Percentiles rank a stretch among this genome's conserved stretches.
These are phyloP conservation scores for Oscheius sp. DNA, from an alignment of 2,888 invertebrate species.

Conservation along the genomic window DNA sequence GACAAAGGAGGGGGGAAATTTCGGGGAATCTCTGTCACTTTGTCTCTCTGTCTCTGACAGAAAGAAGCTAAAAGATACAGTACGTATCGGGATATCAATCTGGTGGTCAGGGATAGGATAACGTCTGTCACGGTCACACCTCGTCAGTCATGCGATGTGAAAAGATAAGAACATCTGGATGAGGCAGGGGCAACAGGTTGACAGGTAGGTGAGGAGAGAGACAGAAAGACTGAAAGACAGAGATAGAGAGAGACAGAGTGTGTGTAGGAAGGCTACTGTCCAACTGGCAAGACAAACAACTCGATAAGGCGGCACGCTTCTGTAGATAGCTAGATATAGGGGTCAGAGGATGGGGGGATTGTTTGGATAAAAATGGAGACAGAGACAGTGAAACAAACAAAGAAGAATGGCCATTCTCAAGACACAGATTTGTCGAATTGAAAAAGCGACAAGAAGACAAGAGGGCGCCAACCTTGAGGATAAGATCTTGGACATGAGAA, in stretches of 20 bases:
- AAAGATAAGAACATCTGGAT: conserved; percentile 32
- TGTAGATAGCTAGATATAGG: conserved; percentile 1
- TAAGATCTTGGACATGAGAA: conserved; percentile 31
- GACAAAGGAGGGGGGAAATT: conserved; percentile 3
- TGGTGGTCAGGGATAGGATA: conserved; percentile 8
- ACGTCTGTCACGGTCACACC: conserved; percentile 26
- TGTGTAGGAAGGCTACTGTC: background rate
- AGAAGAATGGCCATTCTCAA: background rate
- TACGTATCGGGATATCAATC: background rate
- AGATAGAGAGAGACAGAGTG: background rate
- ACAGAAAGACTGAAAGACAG: conserved; percentile 2
- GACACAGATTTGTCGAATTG: background rate
- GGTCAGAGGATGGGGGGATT: background rate
- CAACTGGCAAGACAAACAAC: conserved; percentile 4
- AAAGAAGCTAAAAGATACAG: conserved; percentile 1
- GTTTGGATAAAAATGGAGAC: background rate
- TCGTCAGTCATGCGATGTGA: conserved; percentile 27
- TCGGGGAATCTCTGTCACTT: too few relatives aligned
- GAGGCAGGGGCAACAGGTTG: background rate
- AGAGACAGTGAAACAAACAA: background rate
- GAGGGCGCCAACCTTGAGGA: conserved; percentile 32
- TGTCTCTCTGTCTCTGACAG: background rate
- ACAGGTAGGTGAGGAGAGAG: background rate
- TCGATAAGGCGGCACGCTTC: conserved; percentile 35
- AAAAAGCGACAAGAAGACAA: conserved; percentile 22